phyloP scores from a whole-genome alignment of 2,113 vertebrate genomes.

The Engystomops pustulosus region DNA sequence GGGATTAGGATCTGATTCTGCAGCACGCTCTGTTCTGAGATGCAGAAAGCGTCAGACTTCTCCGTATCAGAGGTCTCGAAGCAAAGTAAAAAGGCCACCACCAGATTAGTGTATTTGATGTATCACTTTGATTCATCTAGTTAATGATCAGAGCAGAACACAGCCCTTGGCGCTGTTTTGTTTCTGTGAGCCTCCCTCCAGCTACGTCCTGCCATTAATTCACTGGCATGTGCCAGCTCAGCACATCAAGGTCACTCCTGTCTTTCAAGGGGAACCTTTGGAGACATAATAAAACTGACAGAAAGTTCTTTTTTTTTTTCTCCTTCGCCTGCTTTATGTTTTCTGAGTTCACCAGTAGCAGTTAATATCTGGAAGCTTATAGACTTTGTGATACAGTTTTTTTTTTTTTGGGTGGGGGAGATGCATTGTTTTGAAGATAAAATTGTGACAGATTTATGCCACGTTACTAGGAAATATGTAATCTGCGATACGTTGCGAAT shows the following conservation, averaged over 20 bases:
- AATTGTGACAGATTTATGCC: slow-evolving; percentile 74
- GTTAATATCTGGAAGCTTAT: slow-evolving; percentile 81
- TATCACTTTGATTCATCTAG: slow-evolving; percentile 77
- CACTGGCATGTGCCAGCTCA: slow-evolving; percentile 84
- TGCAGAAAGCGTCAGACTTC: not conserved
- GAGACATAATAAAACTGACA: slow-evolving; percentile 89
- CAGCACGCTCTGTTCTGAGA: slow-evolving; percentile 31
- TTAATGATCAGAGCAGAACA: slow-evolving; percentile 78
- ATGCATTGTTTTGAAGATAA: slow-evolving; percentile 62
- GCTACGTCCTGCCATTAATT: slow-evolving; percentile 81
- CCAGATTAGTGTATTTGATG: slow-evolving; percentile 79
- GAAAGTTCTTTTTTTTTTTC: slow-evolving; percentile 83
- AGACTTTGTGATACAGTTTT: slow-evolving; percentile 73
- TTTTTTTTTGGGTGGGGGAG: slow-evolving; percentile 61
- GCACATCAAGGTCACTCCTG: slow-evolving; percentile 84
- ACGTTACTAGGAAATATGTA: slow-evolving; percentile 67
- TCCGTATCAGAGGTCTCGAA: slow-evolving; percentile 10
- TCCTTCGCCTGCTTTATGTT: slow-evolving; percentile 80
- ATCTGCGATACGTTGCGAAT: slow-evolving; percentile 65
- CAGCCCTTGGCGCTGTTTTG: slow-evolving; percentile 77
- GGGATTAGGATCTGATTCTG: slow-evolving; percentile 44
- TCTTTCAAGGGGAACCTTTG: slow-evolving; percentile 87
- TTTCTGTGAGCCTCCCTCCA: slow-evolving; percentile 77
- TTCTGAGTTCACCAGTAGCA: slow-evolving; percentile 81
- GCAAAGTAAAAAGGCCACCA: slow-evolving; percentile 62